phyloP scores from a whole-genome alignment of 2,797 vertebrate species.

The Catharus ustulatus region DNA sequence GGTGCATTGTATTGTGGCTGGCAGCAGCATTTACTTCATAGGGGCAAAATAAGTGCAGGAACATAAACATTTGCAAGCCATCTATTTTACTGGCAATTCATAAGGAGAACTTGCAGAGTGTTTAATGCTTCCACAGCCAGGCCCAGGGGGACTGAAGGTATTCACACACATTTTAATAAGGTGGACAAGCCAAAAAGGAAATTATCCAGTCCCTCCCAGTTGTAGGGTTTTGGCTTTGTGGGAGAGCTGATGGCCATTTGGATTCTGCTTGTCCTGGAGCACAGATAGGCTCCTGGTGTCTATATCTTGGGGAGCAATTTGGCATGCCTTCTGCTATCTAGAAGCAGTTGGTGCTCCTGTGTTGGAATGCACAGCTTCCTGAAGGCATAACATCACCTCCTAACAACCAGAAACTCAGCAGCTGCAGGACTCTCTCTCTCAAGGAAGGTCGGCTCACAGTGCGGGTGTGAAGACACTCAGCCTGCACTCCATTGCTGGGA shows the following conservation, averaged over 20 bases:
- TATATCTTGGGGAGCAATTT: background rate
- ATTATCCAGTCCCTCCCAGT: background rate
- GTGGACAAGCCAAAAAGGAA: background rate
- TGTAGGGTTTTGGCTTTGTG: background rate
- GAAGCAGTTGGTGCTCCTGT: background rate
- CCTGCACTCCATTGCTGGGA: background rate
- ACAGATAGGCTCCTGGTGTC: background rate
- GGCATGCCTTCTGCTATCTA: background rate
- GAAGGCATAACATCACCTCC: background rate
- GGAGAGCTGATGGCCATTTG: background rate
- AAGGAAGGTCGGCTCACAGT: background rate
- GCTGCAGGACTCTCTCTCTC: background rate
- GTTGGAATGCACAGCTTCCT: background rate
- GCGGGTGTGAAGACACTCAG: background rate
- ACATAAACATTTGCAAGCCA: conserved; percentile 8
- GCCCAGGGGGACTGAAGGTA: background rate
- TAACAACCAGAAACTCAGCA: background rate
- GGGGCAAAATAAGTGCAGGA: background rate
- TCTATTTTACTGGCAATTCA: conserved; percentile 24
- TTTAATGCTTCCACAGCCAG: background rate
- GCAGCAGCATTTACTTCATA: background rate
- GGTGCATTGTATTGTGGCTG: background rate
- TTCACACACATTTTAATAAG: conserved; percentile 1
- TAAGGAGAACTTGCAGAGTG: background rate
- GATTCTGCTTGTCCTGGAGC: background rate